Evolutionary conservation across 1,140 invertebrate species (phyloP).

Genomic region (Brachionus asplanchnoidis): DNA sequence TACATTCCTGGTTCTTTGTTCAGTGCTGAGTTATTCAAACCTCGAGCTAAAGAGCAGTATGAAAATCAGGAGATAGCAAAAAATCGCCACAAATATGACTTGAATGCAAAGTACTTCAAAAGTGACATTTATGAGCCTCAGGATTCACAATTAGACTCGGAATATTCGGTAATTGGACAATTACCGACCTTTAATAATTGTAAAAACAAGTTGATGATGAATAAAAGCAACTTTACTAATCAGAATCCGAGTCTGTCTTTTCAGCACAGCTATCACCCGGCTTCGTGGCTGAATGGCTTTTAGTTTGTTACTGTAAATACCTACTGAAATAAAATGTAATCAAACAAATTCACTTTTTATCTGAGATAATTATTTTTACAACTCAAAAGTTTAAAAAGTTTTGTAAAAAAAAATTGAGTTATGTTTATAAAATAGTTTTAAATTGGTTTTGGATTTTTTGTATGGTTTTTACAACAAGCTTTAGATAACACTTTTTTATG

Average conservation of each 20-base stretch:
- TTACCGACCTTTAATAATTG: neutral
- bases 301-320: neutral
- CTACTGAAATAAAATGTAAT: neutral
- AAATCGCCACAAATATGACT: neutral
- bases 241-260: neutral
- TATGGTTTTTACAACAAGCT: no score
- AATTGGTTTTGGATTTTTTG: no score
- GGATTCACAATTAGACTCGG: neutral
- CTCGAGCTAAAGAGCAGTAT: neutral
- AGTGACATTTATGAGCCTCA: neutral
- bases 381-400: no score
- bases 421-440: no score
- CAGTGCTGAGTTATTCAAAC: neutral
- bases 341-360: no score
- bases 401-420: no score
- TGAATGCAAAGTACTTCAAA: neutral
- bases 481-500: no score
- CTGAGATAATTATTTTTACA: no score
- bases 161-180: slow-evolving; percentile 9
- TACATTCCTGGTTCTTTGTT: neutral
- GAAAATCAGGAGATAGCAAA: neutral
- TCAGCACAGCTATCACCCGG: slow-evolving; percentile 8
- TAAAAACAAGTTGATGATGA: neutral
- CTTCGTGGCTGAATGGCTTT: neutral
- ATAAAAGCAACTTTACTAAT: neutral